These are phyloP conservation scores for Psammodynastes pulverulentus DNA, from an alignment of 2,113 vertebrate genomes.

Conservation along the genomic window DNA sequence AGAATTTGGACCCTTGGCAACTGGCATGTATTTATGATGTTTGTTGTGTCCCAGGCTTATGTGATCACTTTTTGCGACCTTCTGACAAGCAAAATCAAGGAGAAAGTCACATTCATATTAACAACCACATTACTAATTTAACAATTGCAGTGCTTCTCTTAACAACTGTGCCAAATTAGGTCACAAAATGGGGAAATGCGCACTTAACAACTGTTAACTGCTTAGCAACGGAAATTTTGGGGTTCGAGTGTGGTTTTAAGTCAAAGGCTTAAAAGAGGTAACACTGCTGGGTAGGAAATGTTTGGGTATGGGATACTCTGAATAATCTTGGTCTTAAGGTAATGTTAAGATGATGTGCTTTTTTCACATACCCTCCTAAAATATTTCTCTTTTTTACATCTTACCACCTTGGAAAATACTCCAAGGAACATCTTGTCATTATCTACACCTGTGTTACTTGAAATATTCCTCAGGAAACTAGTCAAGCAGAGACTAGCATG, in stretches of 20 bases:
- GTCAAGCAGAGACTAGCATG: not conserved
- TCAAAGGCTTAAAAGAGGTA: not conserved
- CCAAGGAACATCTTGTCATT: constrained; percentile 16
- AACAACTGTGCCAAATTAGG: too few relatives aligned
- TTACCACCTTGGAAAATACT: constrained; percentile 31
- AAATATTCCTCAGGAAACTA: constrained; percentile 14
- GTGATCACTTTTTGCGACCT: too few relatives aligned
- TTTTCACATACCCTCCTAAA: not conserved
- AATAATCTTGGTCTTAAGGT: not conserved
- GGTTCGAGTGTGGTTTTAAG: too few relatives aligned
- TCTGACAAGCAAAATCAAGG: too few relatives aligned
- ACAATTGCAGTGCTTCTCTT: too few relatives aligned
- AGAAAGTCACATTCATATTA: too few relatives aligned
- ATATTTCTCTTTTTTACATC: constrained; percentile 34
- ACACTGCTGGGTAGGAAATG: not conserved
- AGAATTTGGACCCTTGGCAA: not conserved
- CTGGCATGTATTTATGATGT: not conserved
- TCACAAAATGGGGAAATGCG: too few relatives aligned
- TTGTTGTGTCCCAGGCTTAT: too few relatives aligned
- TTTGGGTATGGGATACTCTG: not conserved
- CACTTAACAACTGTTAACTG: too few relatives aligned
- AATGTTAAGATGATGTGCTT: not conserved
- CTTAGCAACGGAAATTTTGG: too few relatives aligned
- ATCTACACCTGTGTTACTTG: not conserved
- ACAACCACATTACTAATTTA: too few relatives aligned